Evolutionary conservation across 2,888 invertebrate species (phyloP).

Genomic region (Pinctada fucata): DNA sequence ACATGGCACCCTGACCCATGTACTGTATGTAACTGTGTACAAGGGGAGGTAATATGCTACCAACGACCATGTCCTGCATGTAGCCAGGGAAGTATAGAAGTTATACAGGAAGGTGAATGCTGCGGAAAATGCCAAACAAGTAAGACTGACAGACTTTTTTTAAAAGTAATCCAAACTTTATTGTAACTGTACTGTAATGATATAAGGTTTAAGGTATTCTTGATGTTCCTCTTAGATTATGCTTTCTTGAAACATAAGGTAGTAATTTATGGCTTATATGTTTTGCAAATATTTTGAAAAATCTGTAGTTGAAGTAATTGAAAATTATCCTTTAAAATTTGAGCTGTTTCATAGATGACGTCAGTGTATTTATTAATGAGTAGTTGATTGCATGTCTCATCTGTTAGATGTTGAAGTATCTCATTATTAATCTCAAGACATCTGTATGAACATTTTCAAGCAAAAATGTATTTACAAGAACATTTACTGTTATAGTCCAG

Average conservation of each 20-base stretch:
- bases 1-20: conserved; percentile 68
- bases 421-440: too few relatives aligned
- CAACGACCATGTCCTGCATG: conserved; percentile 63
- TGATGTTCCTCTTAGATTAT: not conserved
- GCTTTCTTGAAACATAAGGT: too few relatives aligned
- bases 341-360: too few relatives aligned
- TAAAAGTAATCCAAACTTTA: not conserved
- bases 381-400: too few relatives aligned
- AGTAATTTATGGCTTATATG: too few relatives aligned
- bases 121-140: conserved; percentile 65
- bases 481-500: conserved; percentile 45
- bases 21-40: conserved; percentile 65
- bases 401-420: too few relatives aligned
- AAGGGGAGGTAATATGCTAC: conserved; percentile 64
- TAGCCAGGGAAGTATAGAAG: conserved; percentile 49
- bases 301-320: too few relatives aligned
- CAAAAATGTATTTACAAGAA: too few relatives aligned
- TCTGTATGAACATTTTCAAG: too few relatives aligned
- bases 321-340: too few relatives aligned
- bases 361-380: too few relatives aligned
- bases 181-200: not conserved
- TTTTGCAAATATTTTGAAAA: too few relatives aligned
- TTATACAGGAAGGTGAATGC: conserved; percentile 56
- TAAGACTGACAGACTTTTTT: conserved; percentile 30
- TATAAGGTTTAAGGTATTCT: not conserved